Percentiles rank a stretch among this genome's conserved stretches.
These are phyloP conservation scores for Microchirus variegatus DNA, from an alignment of 2,797 vertebrate species.

Conservation along the genomic window DNA sequence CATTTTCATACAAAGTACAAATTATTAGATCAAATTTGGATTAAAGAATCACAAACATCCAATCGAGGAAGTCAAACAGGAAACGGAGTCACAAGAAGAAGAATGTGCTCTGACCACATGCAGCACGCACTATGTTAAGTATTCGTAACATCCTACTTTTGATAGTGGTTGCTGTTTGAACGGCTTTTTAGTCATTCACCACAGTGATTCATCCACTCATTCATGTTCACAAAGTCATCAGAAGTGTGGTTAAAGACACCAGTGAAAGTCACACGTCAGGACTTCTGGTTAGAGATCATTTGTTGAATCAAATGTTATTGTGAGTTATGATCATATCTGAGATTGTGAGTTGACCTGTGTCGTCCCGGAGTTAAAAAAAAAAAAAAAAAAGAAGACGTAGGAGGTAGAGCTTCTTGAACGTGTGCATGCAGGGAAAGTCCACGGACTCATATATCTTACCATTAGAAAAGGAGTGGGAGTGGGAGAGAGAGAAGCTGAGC, in stretches of 20 bases:
- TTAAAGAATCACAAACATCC: neutral
- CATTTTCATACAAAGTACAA: neutral
- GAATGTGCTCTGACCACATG: neutral
- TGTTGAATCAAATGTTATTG: constrained; percentile 7
- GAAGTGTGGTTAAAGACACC: constrained; percentile 4
- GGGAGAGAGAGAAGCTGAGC: constrained; percentile 74
- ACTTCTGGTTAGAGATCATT: constrained; percentile 22
- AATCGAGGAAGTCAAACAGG: neutral
- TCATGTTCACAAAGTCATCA: neutral
- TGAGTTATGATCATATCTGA: constrained; percentile 8
- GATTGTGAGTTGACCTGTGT: constrained; percentile 6
- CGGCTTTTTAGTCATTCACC: constrained; percentile 5
- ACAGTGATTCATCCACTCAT: constrained; percentile 3
- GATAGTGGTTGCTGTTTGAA: neutral
- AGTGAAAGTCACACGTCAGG: constrained; percentile 9
- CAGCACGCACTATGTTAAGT: constrained; percentile 1
- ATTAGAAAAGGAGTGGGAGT: constrained; percentile 71
- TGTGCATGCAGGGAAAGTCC: constrained; percentile 45
- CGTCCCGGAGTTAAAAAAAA: constrained; percentile 9
- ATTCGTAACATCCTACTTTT: neutral
- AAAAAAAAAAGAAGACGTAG: constrained; percentile 2
- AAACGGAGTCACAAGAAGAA: neutral
- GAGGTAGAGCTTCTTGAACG: constrained; percentile 20
- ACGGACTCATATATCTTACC: constrained; percentile 58
- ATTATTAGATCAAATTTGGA: neutral